A percentile compares a stretch with the other conserved stretches of the same genome.
phyloP scores from a whole-genome alignment of 2,797 vertebrate genomes.

The Cossypha heuglini region DNA sequence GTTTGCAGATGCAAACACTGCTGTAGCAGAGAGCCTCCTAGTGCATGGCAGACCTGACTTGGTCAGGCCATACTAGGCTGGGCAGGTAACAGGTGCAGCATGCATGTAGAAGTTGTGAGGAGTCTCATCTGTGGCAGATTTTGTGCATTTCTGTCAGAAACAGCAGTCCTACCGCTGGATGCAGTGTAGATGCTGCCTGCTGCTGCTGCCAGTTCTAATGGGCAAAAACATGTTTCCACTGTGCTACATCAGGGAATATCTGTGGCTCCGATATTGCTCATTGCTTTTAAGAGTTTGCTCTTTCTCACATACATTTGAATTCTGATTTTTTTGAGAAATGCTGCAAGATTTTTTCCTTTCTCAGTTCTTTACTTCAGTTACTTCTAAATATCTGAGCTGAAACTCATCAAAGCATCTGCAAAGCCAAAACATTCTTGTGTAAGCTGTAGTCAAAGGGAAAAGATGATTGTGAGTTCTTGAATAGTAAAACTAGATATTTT shows the following conservation, averaged over 20 bases:
- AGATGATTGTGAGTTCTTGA: neutral
- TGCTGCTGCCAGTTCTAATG: neutral
- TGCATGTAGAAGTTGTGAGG: neutral
- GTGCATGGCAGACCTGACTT: neutral
- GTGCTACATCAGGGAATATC: neutral
- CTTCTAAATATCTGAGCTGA: neutral
- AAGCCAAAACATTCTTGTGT: neutral
- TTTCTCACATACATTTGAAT: neutral
- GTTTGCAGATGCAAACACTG: neutral
- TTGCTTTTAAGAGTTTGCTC: neutral
- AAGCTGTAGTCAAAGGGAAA: neutral
- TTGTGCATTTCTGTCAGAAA: neutral
- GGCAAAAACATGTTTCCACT: neutral
- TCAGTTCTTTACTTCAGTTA: neutral
- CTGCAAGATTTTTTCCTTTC: neutral
- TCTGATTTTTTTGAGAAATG: neutral
- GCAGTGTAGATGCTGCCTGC: neutral
- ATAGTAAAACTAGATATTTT: neutral
- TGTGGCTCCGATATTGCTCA: accelerated
- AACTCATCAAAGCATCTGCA: neutral
- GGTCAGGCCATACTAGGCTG: neutral
- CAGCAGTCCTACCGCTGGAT: accelerated
- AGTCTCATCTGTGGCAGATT: neutral
- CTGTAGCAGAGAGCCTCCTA: neutral
- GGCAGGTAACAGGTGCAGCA: accelerated